phyloP scores from a whole-genome alignment of 1,140 invertebrate genomes.

The Pomacea maculata region DNA sequence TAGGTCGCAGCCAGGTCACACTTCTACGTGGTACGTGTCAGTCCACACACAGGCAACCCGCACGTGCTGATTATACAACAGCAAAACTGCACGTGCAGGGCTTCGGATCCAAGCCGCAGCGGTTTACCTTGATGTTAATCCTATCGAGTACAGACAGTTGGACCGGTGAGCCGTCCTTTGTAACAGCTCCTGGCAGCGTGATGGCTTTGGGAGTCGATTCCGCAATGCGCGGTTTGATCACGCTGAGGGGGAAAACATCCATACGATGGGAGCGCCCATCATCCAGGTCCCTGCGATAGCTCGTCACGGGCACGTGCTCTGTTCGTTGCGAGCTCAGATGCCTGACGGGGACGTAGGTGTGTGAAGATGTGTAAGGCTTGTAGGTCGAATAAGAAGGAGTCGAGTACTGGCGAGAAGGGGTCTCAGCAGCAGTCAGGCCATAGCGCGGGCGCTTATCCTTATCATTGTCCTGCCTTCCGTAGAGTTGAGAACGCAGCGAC shows the following conservation, averaged over 20 bases:
- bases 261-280: conserved; percentile 13
- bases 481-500: not conserved
- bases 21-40: too few species aligned
- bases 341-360: conserved; percentile 20
- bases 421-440: conserved; percentile 6
- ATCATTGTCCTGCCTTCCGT: conserved; percentile 10
- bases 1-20: too few species aligned
- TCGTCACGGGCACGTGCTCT: conserved; percentile 21
- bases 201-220: conserved; percentile 1
- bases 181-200: conserved; percentile 9
- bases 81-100: conserved; percentile 6
- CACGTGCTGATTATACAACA: not conserved
- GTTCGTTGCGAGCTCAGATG: conserved; percentile 15
- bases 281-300: conserved; percentile 12
- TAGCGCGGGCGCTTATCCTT: not conserved
- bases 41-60: not conserved
- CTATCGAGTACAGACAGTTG: conserved; percentile 24
- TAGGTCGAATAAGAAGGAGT: not conserved
- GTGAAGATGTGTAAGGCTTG: conserved; percentile 17
- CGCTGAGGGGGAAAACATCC: conserved; percentile 18
- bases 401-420: not conserved
- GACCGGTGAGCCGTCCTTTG: conserved; percentile 2
- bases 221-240: conserved; percentile 10
- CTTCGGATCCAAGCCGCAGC: not conserved
- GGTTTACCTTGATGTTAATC: conserved; percentile 28